Base-by-base conservation (phyloP, 2,113 vertebrate genomes). In the Dromaius novaehollandiae region DNA sequence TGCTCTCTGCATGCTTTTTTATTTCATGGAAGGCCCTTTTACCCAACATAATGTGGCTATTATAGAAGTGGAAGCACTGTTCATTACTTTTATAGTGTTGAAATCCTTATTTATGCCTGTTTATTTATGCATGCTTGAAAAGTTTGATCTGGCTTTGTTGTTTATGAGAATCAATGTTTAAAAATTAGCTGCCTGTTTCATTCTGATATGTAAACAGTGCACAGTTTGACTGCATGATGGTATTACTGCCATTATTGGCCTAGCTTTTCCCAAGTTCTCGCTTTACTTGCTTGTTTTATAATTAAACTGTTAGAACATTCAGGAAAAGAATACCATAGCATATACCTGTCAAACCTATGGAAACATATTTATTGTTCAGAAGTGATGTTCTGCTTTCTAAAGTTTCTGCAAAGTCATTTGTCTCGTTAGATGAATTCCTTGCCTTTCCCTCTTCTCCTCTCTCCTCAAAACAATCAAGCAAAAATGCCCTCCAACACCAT, bases 161-260 rank as follows among this genome's bases (percentile, higher is more conserved):
- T 15, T 66, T 65, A 11, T 50, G 24, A n/a, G 25, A 80, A 34
- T 68, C 25, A 36, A 1, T 61, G 38, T 48, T 40, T 81, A 12
- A 48, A 86, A 66, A 5, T 19, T 20, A 7, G 2, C 7, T 71
- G 9, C 1, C 6, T 22, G 10, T 40, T 58, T 63, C 64, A 78
- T 20, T 2, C 6, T 9, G 8, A 3, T 7, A 7, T 1, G 0
- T 18, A n/a, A 69, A 6, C 32, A 28, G 8, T 32, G 11, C 40
- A 11, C 46, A 38, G 25, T 81, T 70, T 51, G 69, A 18, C 17
- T 81, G 60, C 69, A 4, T 36, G 55, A 5, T 53, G 19, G 25
- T 24, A 38, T 85, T 79, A 16, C 30, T 51, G 20, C 51, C 34
- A 20, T 30, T 10, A 21, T 50, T 71, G 34, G n/a, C 63, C 11